These are phyloP conservation scores for Drosophila algonquin DNA, from an alignment of 2,888 invertebrate genomes.

Conservation along the genomic window DNA sequence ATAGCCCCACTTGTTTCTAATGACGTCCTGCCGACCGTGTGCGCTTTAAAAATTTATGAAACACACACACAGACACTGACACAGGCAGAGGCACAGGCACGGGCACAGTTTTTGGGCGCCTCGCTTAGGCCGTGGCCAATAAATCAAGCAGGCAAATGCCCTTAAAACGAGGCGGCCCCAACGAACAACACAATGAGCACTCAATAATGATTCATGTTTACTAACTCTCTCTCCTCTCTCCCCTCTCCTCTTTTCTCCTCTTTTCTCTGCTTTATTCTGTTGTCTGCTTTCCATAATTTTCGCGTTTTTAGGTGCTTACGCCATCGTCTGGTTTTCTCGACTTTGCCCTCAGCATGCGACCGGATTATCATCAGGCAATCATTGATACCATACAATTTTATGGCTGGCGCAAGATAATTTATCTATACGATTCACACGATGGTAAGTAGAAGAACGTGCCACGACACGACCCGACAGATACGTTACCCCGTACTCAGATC, in stretches of 20 bases:
- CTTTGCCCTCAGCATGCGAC: constrained; percentile 96
- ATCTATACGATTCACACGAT: constrained; percentile 91
- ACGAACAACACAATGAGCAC: constrained; percentile 53
- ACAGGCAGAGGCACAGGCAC: too few relatives aligned
- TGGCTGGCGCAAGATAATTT: constrained; percentile 91
- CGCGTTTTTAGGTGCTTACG: constrained; percentile 88
- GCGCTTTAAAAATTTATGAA: constrained; percentile 77
- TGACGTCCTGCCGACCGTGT: constrained; percentile 54
- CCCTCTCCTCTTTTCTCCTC: too few relatives aligned
- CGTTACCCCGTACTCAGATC: neutral
- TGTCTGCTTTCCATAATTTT: constrained; percentile 74
- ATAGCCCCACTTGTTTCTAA: constrained; percentile 36
- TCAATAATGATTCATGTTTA: constrained; percentile 80
- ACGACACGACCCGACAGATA: neutral
- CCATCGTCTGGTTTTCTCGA: constrained; percentile 94
- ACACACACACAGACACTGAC: constrained; percentile 33
- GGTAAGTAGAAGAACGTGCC: constrained; percentile 85
- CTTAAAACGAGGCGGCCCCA: constrained; percentile 54
- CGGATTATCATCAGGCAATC: constrained; percentile 97
- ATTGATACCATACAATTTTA: constrained; percentile 97
- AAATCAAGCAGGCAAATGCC: constrained; percentile 75
- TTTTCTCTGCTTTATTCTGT: constrained; percentile 1
- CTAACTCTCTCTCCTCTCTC: constrained; percentile 56
- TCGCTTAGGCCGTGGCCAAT: constrained; percentile 44
- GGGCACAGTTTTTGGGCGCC: constrained; percentile 59